Evolutionary conservation across 2,113 vertebrate genomes (phyloP).

Genomic region (Scomber scombrus): DNA sequence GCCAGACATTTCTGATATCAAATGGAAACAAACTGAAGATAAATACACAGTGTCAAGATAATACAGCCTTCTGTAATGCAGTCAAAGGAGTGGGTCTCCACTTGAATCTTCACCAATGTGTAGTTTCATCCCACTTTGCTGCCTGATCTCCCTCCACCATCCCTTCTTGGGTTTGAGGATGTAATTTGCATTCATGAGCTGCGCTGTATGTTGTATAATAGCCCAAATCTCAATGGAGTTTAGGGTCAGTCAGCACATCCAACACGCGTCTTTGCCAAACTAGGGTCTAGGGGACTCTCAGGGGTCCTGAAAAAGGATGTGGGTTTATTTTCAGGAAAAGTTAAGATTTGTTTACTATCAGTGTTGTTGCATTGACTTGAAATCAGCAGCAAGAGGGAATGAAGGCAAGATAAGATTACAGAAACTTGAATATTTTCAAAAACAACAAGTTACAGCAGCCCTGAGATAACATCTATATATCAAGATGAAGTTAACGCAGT

Average conservation of each 20-base stretch:
- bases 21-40: not conserved
- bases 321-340: not conserved
- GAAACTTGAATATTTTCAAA: not conserved
- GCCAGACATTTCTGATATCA: not conserved
- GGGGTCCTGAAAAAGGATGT: not conserved
- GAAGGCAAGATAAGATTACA: not conserved
- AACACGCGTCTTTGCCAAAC: slow-evolving; percentile 11
- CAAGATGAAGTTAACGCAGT: not conserved
- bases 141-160: not conserved
- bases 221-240: slow-evolving; percentile 41
- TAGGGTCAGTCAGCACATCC: slow-evolving; percentile 28
- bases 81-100: not conserved
- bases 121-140: slow-evolving; percentile 6
- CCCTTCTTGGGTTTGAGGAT: not conserved
- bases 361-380: not conserved
- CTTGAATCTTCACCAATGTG: not conserved
- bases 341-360: not conserved
- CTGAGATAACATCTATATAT: not conserved
- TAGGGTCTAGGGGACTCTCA: not conserved
- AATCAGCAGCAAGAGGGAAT: not conserved
- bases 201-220: slow-evolving; percentile 56
- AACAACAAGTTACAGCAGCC: slow-evolving; percentile 3
- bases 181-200: slow-evolving; percentile 42
- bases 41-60: not conserved
- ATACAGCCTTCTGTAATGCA: not conserved